phyloP scores from a whole-genome alignment of 37 sponge, comb jelly and placozoan species.

The Aphrocallistes beatrix region DNA sequence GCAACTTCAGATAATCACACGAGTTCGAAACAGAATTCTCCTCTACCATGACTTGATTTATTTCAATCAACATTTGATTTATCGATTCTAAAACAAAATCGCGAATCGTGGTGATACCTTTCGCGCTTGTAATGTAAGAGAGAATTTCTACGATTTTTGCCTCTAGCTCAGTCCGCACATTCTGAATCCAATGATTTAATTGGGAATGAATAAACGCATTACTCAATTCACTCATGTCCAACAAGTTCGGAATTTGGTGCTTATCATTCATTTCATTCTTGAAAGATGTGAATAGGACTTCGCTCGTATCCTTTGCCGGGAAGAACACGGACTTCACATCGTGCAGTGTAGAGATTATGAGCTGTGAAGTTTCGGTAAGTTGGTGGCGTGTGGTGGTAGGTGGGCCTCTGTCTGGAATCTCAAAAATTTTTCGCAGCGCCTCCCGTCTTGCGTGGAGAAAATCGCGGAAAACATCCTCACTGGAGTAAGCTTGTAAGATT shows the following conservation, averaged over 20 bases:
- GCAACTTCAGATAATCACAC: neutral
- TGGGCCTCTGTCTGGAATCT: neutral
- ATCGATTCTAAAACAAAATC: neutral
- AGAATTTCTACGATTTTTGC: neutral
- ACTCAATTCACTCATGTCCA: neutral
- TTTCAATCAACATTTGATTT: neutral
- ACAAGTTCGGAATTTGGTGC: neutral
- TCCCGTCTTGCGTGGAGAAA: neutral
- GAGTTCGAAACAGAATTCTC: neutral
- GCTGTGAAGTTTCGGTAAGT: constrained; percentile 8
- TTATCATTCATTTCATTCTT: neutral
- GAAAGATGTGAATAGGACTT: neutral
- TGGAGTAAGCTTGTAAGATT: neutral
- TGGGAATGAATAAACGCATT: neutral
- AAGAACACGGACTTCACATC: neutral
- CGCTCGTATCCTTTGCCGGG: neutral
- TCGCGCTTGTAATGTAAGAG: neutral
- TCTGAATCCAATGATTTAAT: neutral
- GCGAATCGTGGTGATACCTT: constrained; percentile 7
- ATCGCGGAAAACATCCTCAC: constrained; percentile 14
- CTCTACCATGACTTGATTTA: neutral
- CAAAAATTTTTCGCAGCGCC: neutral
- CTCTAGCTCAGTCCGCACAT: neutral
- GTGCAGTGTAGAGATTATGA: neutral
- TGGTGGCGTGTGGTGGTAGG: neutral